Conservation (phyloP, 2,888 invertebrate genomes). For the Tanypteryx hageni region DNA sequence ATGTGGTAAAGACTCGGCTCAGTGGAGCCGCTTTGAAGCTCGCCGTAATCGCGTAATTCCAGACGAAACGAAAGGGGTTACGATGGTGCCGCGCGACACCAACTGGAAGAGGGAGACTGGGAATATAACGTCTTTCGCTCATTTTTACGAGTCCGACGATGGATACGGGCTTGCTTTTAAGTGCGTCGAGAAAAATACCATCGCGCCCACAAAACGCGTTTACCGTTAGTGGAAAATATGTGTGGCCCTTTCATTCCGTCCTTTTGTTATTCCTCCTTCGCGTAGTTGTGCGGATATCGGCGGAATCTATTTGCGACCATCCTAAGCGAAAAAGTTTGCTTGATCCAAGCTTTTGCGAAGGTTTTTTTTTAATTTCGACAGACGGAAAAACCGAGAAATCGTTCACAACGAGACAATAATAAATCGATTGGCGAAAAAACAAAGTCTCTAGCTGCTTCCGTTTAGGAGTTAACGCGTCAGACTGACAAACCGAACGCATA, state of each 20-base stretch:
- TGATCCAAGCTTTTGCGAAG: too few relatives aligned
- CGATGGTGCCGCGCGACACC: background rate
- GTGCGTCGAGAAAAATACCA: background rate
- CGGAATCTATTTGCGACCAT: too few relatives aligned
- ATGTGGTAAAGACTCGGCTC: background rate
- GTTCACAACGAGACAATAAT: too few relatives aligned
- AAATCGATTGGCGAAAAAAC: too few relatives aligned
- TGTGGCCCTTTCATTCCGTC: background rate
- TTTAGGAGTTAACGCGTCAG: too few relatives aligned
- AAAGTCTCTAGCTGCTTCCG: too few relatives aligned
- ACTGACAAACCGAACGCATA: too few relatives aligned
- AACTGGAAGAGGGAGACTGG: background rate
- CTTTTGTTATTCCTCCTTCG: too few relatives aligned
- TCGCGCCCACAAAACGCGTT: background rate
- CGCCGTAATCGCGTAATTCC: background rate
- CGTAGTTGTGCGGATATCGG: too few relatives aligned
- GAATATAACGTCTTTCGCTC: background rate
- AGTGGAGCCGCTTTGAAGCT: background rate
- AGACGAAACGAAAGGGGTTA: background rate
- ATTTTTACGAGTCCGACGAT: conserved; percentile 6
- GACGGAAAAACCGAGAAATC: too few relatives aligned
- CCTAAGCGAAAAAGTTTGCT: too few relatives aligned
- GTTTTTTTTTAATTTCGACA: too few relatives aligned
- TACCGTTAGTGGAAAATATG: background rate
- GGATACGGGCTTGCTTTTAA: conserved; percentile 9